These are phyloP conservation scores for Vulpes ferrilata DNA, from an alignment of 2,113 vertebrate species.

Conservation along the genomic window DNA sequence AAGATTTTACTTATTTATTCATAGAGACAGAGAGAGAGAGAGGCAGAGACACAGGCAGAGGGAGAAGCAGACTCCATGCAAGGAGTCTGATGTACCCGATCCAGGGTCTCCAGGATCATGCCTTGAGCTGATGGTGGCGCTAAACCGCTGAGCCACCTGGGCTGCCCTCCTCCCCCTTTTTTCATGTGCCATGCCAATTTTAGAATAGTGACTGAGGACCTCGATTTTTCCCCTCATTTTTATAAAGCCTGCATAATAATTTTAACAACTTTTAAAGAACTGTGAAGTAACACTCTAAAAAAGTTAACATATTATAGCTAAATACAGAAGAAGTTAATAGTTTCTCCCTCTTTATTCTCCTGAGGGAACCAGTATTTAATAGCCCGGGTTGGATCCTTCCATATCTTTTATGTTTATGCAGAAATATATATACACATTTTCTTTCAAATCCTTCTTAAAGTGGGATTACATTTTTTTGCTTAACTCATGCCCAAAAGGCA, in stretches of 20 bases:
- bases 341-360: background rate
- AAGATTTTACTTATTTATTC: too few species aligned
- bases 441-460: background rate
- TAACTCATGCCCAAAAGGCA: background rate
- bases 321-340: conserved; percentile 50
- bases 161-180: too few species aligned
- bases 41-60: too few species aligned
- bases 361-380: conserved; percentile 30
- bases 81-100: too few species aligned
- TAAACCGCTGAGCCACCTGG: too few species aligned
- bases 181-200: background rate
- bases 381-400: background rate
- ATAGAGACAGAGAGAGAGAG: too few species aligned
- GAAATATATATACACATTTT: background rate
- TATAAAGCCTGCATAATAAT: conserved; percentile 12
- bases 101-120: too few species aligned
- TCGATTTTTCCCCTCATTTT: background rate
- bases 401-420: conserved; percentile 48
- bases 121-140: too few species aligned
- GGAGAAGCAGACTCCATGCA: too few species aligned
- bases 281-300: conserved; percentile 24
- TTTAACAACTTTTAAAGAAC: conserved; percentile 51
- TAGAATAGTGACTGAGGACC: background rate
- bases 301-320: background rate
- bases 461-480: background rate